Base-by-base conservation (phyloP, 2,113 vertebrate species). In the Gymnobelideus leadbeateri region DNA sequence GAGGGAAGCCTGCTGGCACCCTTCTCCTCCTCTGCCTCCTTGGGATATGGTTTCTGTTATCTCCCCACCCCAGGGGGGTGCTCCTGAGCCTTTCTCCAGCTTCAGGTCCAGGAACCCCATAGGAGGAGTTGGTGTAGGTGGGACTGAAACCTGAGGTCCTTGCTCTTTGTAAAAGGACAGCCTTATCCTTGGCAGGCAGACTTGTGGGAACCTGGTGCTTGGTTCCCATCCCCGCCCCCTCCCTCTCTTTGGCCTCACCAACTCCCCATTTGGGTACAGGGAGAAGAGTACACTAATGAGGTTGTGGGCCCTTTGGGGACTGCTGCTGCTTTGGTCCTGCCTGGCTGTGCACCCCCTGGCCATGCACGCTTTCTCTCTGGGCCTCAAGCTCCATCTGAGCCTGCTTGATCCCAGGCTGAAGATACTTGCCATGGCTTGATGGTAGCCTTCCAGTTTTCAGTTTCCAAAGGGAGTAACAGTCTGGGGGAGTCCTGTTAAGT, bases 381-480 rank as follows among this genome's bases (percentile, higher is more conserved):
- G 53, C 51, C 54, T 49, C 92, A 37, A 47, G 54, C 54, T 96
- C 49, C 14, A 89, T 91, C 21, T 95, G 94, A 96, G 92, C 93
- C 96, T 97, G 90, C 96, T 96, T 0, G 3, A 68, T 97, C 95
- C 96, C 96, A 97, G 91, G 93, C 93, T 89, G 90, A 89, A 68
- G 92, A 89, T 96, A 57, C 95, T 97, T 97, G 97, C 98, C 84
- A 98, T 95, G 95, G 97, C 97, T 93, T 96, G 96, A 96, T 91
- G 96, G 55, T 23, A 90, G 97, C 95, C 5, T 1, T 8, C 2
- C 3, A 0, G 95, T 94, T 97, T 98, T 98, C 96, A 95, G 92
- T 98, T 97, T 98, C 94, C 94, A 97, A 97, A 96, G n/a, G 28
- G 51, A 77, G 14, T 53, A 91, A 95, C 50, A 92, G 57, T 92